Conservation (phyloP, 2,113 vertebrate genomes). For the Phodopus roborovskii region DNA sequence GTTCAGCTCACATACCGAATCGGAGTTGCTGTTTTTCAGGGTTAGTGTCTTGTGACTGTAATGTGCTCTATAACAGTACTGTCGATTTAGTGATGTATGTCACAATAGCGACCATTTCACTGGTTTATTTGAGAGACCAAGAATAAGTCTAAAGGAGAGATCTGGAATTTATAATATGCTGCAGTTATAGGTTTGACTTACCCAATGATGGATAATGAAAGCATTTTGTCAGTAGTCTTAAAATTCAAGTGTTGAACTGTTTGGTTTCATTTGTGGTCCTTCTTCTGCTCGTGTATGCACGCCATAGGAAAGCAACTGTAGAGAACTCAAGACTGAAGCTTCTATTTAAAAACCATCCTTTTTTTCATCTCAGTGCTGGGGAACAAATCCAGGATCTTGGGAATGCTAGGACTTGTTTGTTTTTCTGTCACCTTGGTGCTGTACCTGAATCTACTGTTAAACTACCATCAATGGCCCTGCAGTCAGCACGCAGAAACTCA, state of each 20-base stretch:
- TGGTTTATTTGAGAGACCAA: neutral
- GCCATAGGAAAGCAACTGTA: neutral
- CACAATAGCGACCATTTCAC: neutral
- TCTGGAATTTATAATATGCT: neutral
- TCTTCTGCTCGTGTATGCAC: accelerated
- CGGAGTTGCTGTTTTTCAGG: neutral
- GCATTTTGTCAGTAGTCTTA: neutral
- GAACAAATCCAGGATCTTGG: neutral
- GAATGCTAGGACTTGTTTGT: neutral
- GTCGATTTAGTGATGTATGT: neutral
- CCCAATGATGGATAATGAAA: neutral
- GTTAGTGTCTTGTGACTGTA: neutral
- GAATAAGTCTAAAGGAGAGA: neutral
- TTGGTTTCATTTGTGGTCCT: neutral
- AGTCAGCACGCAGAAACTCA: neutral
- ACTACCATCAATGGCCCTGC: neutral
- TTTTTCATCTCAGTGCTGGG: neutral
- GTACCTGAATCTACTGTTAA: neutral
- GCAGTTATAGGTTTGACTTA: neutral
- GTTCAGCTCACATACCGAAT: neutral
- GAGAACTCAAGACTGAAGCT: neutral
- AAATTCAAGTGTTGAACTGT: neutral
- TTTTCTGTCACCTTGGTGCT: neutral
- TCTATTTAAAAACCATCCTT: neutral
- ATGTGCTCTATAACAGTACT: neutral